phyloP scores from a whole-genome alignment of 1,140 invertebrate species.

The Cheumatopsyche charites region DNA sequence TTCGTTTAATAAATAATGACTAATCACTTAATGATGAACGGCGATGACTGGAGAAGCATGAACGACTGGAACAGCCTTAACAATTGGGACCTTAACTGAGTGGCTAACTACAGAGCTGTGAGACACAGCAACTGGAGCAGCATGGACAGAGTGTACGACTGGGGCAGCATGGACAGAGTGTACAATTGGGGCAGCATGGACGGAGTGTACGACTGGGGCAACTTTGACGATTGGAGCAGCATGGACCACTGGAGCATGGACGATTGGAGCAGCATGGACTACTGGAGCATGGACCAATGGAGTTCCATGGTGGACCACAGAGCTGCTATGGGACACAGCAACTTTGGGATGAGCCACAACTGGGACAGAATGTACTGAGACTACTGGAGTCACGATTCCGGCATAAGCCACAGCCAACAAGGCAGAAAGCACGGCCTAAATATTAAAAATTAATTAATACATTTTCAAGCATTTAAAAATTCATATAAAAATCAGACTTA shows the following conservation, averaged over 20 bases:
- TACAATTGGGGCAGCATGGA: slow-evolving; percentile 47
- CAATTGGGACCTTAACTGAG: slow-evolving; percentile 49
- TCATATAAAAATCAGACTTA: slow-evolving; percentile 10
- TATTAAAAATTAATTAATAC: background rate
- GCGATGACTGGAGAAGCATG: slow-evolving; percentile 57
- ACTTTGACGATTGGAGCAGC: slow-evolving; percentile 50
- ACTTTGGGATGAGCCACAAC: slow-evolving; percentile 45
- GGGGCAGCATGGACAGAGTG: slow-evolving; percentile 57
- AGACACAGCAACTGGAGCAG: slow-evolving; percentile 50
- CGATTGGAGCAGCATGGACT: slow-evolving; percentile 55
- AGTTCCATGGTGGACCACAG: slow-evolving; percentile 55
- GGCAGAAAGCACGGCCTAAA: slow-evolving; percentile 44
- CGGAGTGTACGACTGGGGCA: slow-evolving; percentile 46
- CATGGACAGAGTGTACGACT: slow-evolving; percentile 48
- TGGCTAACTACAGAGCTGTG: slow-evolving; percentile 57
- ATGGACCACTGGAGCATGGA: slow-evolving; percentile 45
- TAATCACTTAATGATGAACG: slow-evolving; percentile 50
- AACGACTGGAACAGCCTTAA: slow-evolving; percentile 55
- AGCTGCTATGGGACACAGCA: slow-evolving; percentile 52
- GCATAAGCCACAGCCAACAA: slow-evolving; percentile 45
- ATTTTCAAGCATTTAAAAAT: background rate
- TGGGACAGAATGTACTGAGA: slow-evolving; percentile 52
- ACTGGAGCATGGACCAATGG: slow-evolving; percentile 56
- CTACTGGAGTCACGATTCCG: slow-evolving; percentile 44
- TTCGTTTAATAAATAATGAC: background rate